Conservation (phyloP, 2,113 vertebrate genomes). For the Perca fluviatilis region DNA sequence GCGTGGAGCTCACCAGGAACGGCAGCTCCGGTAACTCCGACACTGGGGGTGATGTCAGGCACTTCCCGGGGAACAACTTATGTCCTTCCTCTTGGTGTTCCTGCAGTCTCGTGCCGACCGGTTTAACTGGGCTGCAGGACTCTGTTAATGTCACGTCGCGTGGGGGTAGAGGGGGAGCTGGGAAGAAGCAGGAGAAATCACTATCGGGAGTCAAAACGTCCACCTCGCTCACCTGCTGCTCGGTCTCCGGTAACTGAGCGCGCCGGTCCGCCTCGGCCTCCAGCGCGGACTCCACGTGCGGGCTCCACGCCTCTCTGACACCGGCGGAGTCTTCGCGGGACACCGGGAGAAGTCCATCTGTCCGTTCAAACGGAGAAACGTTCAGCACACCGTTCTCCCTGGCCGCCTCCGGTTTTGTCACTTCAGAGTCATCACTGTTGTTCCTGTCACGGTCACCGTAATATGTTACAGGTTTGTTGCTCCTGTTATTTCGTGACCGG, state of each 20-base stretch:
- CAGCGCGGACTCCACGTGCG: conserved; percentile 73
- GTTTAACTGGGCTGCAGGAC: conserved; percentile 87
- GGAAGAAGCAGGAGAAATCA: conserved; percentile 64
- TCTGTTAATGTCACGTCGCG: conserved; percentile 28
- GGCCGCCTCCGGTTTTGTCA: not conserved
- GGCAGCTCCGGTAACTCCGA: conserved; percentile 83
- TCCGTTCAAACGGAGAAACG: conserved; percentile 8
- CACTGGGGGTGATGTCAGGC: conserved; percentile 85
- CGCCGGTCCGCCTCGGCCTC: conserved; percentile 73
- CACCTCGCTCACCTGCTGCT: conserved; percentile 61
- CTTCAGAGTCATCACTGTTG: not conserved
- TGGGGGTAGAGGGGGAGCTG: conserved; percentile 32
- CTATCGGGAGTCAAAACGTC: conserved; percentile 57
- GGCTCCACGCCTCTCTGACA: conserved; percentile 69
- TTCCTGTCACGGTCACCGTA: not conserved
- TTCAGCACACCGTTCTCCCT: conserved; percentile 3
- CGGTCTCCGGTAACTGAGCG: conserved; percentile 73
- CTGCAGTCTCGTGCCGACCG: conserved; percentile 82
- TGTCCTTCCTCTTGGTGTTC: conserved; percentile 40
- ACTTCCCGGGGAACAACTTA: conserved; percentile 82
- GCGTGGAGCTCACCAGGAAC: conserved; percentile 84
- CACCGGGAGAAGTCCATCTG: conserved; percentile 31
- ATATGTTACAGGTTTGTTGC: not conserved
- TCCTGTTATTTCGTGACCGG: conserved; percentile 73
- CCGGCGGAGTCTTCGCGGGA: conserved; percentile 47